These are phyloP conservation scores for Lordiphosa fenestrarum DNA, from an alignment of 2,888 invertebrate species.

Conservation along the genomic window DNA sequence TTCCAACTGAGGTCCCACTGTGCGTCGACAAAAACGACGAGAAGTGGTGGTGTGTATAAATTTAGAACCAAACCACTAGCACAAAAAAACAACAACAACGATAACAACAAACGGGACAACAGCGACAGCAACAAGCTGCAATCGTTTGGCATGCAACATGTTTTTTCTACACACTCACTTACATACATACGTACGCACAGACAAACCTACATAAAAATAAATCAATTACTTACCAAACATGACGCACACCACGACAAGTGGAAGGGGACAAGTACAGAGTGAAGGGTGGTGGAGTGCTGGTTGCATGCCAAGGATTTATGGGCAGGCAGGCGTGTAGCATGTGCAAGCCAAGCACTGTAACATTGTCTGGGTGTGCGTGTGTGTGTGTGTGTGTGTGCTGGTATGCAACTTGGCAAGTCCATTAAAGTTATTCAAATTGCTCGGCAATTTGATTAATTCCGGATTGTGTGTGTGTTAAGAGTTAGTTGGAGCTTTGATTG, in stretches of 20 bases:
- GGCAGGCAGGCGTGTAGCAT: constrained; percentile 16
- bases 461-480: constrained; percentile 20
- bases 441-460: constrained; percentile 36
- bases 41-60: constrained; percentile 53
- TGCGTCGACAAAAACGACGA: background rate
- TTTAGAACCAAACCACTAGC: constrained; percentile 53
- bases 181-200: too few species aligned
- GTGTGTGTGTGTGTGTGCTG: constrained; percentile 16
- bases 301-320: constrained; percentile 41
- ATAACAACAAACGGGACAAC: constrained; percentile 19
- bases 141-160: constrained; percentile 64
- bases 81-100: background rate
- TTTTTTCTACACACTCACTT: constrained; percentile 31
- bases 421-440: constrained; percentile 45
- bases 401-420: constrained; percentile 25
- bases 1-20: too few species aligned
- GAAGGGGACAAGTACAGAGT: background rate
- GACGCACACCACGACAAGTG: constrained; percentile 26
- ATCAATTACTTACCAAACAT: constrained; percentile 72
- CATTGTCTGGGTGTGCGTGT: background rate
- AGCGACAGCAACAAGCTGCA: constrained; percentile 57
- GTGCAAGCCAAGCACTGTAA: background rate
- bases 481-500: constrained; percentile 8
- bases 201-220: constrained; percentile 62
- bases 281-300: background rate